These are phyloP conservation scores for Chloropsis cyanopogon DNA, from an alignment of 2,113 vertebrate species.

Conservation along the genomic window DNA sequence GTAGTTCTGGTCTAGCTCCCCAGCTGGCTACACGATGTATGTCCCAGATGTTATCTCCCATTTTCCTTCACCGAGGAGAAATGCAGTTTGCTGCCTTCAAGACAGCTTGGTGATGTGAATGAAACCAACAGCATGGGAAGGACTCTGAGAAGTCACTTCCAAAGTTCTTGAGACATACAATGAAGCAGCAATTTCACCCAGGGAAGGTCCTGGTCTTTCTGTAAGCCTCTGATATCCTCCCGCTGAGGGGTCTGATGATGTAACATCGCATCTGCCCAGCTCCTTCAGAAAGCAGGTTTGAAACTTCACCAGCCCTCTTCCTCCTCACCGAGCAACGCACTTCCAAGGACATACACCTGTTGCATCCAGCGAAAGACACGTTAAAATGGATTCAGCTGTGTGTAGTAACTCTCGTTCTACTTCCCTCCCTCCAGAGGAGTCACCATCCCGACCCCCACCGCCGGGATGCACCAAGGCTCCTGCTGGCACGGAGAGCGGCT, in stretches of 20 bases:
- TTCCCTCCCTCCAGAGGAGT: background rate
- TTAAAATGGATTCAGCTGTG: background rate
- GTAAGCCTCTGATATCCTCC: rapidly evolving
- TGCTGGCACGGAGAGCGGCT: background rate
- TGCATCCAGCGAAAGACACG: background rate
- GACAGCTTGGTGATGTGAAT: background rate
- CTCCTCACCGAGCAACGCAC: background rate
- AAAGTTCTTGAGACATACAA: rapidly evolving
- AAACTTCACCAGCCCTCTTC: rapidly evolving
- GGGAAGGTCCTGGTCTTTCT: too few relatives aligned
- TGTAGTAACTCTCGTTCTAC: rapidly evolving
- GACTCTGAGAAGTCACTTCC: background rate
- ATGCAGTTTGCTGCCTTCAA: too few relatives aligned
- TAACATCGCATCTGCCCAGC: rapidly evolving
- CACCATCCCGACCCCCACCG: rapidly evolving
- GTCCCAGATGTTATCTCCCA: too few relatives aligned
- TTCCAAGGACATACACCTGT: background rate
- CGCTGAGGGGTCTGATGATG: rapidly evolving
- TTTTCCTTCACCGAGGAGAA: background rate
- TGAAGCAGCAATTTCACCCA: rapidly evolving
- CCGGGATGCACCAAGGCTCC: rapidly evolving
- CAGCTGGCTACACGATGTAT: rapidly evolving
- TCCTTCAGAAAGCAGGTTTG: rapidly evolving
- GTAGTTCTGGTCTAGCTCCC: background rate
- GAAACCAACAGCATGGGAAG: rapidly evolving